Percentiles rank a stretch among this genome's conserved stretches.
Evolutionary conservation across 2,113 vertebrate genomes (phyloP).

Genomic region (Sisor rabdophorus): DNA sequence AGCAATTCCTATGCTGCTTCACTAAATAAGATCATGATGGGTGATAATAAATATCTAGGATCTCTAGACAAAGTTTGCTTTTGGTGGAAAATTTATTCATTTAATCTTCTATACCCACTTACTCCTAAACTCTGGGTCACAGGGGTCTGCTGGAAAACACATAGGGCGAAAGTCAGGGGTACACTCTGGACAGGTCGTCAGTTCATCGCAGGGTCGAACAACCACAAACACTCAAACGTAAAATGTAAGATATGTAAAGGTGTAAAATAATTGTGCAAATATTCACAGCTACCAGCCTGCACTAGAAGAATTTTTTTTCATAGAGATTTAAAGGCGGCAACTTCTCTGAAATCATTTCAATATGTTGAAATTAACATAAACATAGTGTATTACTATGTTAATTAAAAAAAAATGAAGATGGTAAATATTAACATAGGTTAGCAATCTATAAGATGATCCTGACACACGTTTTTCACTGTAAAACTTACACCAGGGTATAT

Average conservation of each 20-base stretch:
- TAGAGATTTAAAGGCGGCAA: background rate
- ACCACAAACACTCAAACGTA: too few relatives aligned
- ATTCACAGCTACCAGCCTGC: background rate
- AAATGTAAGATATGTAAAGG: too few relatives aligned
- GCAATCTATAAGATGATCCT: background rate
- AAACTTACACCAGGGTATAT: background rate
- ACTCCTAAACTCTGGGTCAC: too few relatives aligned
- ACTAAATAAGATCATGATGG: background rate
- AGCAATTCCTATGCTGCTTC: background rate
- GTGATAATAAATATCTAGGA: background rate
- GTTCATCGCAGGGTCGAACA: too few relatives aligned
- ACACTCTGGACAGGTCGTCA: too few relatives aligned
- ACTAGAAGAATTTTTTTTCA: background rate
- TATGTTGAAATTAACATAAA: background rate
- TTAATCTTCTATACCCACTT: too few relatives aligned
- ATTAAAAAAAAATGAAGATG: too few relatives aligned
- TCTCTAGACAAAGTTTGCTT: conserved; percentile 5
- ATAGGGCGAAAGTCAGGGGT: too few relatives aligned
- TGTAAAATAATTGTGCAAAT: too few relatives aligned
- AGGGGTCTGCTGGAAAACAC: too few relatives aligned
- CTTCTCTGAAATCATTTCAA: background rate
- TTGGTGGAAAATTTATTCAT: background rate
- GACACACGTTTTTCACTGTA: background rate
- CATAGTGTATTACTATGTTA: too few relatives aligned
- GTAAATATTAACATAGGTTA: too few relatives aligned